These are phyloP conservation scores for Heliothis subflexa DNA, from an alignment of 1,140 invertebrate genomes.

Conservation along the genomic window DNA sequence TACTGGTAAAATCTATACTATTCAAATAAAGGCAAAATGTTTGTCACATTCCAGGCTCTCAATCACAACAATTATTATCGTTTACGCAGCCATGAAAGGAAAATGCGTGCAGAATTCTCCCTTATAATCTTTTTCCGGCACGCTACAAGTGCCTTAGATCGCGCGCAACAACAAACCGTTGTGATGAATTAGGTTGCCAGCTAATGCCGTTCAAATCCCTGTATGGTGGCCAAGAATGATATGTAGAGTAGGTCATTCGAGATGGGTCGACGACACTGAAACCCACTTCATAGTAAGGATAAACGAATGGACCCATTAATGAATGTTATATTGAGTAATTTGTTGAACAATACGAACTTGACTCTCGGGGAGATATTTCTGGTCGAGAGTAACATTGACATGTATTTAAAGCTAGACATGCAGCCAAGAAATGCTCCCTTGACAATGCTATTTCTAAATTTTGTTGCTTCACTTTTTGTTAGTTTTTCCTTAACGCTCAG, in stretches of 20 bases:
- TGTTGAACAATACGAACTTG: neutral
- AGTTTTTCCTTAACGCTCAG: neutral
- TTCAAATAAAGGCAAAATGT: too few relatives aligned
- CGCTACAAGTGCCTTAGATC: slow-evolving; percentile 2
- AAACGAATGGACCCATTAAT: neutral
- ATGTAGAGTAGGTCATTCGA: slow-evolving; percentile 38
- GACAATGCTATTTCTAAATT: neutral
- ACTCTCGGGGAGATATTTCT: neutral
- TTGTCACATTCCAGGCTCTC: too few relatives aligned
- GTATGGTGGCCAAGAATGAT: slow-evolving; percentile 29
- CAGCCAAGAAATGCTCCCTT: neutral
- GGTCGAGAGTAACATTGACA: slow-evolving; percentile 15
- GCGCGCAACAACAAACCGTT: neutral
- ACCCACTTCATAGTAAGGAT: slow-evolving; percentile 9
- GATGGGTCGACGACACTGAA: slow-evolving; percentile 33
- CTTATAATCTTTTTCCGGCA: neutral
- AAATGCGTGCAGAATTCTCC: too few relatives aligned
- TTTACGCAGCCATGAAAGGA: too few relatives aligned
- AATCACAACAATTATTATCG: too few relatives aligned
- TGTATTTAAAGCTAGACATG: neutral
- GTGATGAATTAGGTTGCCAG: slow-evolving; percentile 25
- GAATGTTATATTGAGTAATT: neutral
- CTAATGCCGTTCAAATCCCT: slow-evolving; percentile 32
- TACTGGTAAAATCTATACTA: too few relatives aligned
- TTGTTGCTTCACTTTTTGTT: neutral